Base-by-base conservation (phyloP, 1,140 invertebrate genomes). In the Tetramorium simillimum region DNA sequence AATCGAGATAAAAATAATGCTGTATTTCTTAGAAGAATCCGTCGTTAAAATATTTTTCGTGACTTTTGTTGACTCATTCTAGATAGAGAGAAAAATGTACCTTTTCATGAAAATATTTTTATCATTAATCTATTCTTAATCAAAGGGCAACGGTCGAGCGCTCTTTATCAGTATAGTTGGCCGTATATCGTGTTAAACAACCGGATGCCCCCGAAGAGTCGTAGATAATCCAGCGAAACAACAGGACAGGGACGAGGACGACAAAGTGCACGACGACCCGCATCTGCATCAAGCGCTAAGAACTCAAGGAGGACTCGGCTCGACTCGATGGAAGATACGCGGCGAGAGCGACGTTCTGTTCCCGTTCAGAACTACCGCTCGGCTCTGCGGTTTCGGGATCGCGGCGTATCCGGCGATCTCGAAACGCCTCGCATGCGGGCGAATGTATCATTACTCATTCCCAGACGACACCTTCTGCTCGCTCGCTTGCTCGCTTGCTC, bases 371-470 rank as follows among this genome's bases (percentile, higher is more conserved):
- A 88, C 86, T 88, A 87, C 88, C 88, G 88, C 51, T n/a, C 53
- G 51, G 24, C 49, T 65, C 58, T 58, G 67, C 58, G 86, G 87
- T 90, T 90, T 90, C 89, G 89, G 89, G 80, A 85, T 88, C 89
- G 63, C 82, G 70, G 82, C 90, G 69, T 89, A 89, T 88, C 85
- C 89, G 53, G 84, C 86, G 86, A 92, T 90, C 91, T 92, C 89
- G 88, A 92, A 88, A 78, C 88, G 89, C 87, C 85, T 89, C 81
- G 91, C 76, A 92, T 92, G 91, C 90, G 86, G 90, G 90, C 88
- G 87, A 92, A 92, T 92, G 88, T 87, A 91, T 92, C 91, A 88
- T 92, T 92, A 92, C 88, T 92, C 91, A 92, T 92, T 92, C 91
- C 89, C 78, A 78, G 73, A 84, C 86, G 91, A 92, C 91, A 91